These are phyloP conservation scores for Trididemnum clinides DNA, from an alignment of 23 tunicate genomes.

Conservation along the genomic window DNA sequence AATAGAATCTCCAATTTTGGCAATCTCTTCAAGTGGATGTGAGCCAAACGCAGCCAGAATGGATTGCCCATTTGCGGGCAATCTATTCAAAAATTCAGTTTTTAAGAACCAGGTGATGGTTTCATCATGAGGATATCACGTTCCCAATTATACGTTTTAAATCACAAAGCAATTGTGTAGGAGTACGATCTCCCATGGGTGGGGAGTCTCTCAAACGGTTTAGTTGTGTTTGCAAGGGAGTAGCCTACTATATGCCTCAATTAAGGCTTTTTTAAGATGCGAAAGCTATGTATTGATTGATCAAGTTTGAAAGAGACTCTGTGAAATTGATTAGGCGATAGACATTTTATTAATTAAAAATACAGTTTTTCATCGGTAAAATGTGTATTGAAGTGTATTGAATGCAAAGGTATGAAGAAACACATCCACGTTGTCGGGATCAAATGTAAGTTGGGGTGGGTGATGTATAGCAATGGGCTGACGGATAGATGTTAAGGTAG, in stretches of 20 bases:
- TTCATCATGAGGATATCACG: background rate
- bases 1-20: background rate
- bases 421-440: background rate
- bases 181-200: constrained; percentile 10
- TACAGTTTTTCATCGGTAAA: background rate
- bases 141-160: background rate
- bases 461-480: background rate
- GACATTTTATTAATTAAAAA: background rate
- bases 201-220: background rate
- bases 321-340: background rate
- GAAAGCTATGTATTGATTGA: background rate
- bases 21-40: background rate
- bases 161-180: background rate
- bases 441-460: background rate
- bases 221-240: background rate
- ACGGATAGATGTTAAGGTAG: background rate
- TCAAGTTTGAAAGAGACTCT: background rate
- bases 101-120: background rate
- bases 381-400: background rate
- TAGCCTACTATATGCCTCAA: background rate
- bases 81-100: background rate
- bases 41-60: constrained; percentile 6
- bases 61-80: background rate
- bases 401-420: constrained; percentile 1
- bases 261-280: background rate